phyloP scores from a whole-genome alignment of 1,140 invertebrate species.

The Magallana angulata region DNA sequence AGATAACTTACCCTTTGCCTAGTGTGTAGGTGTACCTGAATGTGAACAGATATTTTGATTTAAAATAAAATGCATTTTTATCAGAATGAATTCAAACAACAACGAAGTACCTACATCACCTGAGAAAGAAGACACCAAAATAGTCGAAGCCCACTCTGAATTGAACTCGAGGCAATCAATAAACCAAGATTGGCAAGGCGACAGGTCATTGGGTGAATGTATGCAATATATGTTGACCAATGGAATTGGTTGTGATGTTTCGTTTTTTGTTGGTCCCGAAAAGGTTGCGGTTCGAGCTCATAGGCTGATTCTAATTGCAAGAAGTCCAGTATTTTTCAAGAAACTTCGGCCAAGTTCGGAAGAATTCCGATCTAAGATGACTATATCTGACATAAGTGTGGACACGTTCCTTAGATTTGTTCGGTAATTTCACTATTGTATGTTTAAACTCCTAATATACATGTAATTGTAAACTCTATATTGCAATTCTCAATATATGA shows the following conservation, averaged over 20 bases:
- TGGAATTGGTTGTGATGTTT: conserved; percentile 60
- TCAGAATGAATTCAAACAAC: neutral
- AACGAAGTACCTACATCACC: neutral
- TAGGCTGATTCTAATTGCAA: conserved; percentile 88
- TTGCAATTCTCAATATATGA: too few species aligned
- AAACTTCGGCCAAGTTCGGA: conserved; percentile 86
- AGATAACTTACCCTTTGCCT: too few species aligned
- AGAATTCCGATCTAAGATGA: conserved; percentile 84
- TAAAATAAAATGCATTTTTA: too few species aligned
- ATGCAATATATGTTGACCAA: conserved; percentile 61
- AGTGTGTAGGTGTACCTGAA: too few species aligned
- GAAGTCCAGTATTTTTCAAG: conserved; percentile 90
- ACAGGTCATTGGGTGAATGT: conserved; percentile 57
- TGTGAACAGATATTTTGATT: too few species aligned
- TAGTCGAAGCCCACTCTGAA: too few species aligned
- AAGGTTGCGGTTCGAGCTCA: conserved; percentile 86
- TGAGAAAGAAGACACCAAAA: too few species aligned
- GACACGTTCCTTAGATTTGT: conserved; percentile 80
- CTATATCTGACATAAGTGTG: conserved; percentile 89
- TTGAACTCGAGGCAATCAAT: too few species aligned
- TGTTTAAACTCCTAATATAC: neutral
- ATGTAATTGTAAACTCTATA: neutral
- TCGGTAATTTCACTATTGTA: conserved; percentile 81
- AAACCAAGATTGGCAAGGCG: conserved; percentile 53
- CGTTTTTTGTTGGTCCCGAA: conserved; percentile 71